Base-by-base conservation (phyloP, 2,113 vertebrate genomes). In the Psammodynastes pulverulentus region DNA sequence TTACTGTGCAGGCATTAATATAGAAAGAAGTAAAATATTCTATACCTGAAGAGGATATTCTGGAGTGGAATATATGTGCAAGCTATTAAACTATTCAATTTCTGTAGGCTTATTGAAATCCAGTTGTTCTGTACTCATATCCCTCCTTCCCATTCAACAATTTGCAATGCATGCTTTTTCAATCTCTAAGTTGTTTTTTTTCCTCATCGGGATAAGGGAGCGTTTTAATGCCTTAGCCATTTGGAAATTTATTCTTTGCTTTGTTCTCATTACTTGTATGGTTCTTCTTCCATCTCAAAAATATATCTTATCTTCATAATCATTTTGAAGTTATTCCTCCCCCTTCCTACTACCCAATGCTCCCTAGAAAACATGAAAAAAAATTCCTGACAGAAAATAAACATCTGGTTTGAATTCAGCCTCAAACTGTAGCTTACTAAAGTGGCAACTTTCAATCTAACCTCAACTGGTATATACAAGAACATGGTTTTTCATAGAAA, bases 401-500 rank as follows among this genome's bases (percentile, higher is more conserved):
- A 79, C 94, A 95, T 95, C 95, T 94, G 93, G 94, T 93, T 93
- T 96, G 94, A 95, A 94, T 96, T 96, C 90, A 91, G 91, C 92
- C 92, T 93, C 92, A 92, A 93, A 94, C 94, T 95, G 93, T 49
- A 90, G 94, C 87, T 90, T 90, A 86, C 94, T 89, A 95, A 95
- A 93, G 92, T 96, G 96, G 96, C 95, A 97, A 96, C 94, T 96
- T 94, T 96, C 95, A 95, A 95, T 94, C 52, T 95, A 97, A 95
- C 94, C 93, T 97, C 93, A 91, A 96, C 94, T 96, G 94, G 94
- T 96, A 96, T 93, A 95, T 93, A 79, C 95, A 90, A 93, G 92
- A 95, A 94, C 94, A 90, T 95, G 93, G 90, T 92, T 93, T 95
- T 96, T 95, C 92, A 92, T 92, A 89, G n/a, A 45, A 90, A 90